Base-by-base conservation (phyloP, 53 echinoderm and acorn worm genomes). In the Apostichopus leukothele region DNA sequence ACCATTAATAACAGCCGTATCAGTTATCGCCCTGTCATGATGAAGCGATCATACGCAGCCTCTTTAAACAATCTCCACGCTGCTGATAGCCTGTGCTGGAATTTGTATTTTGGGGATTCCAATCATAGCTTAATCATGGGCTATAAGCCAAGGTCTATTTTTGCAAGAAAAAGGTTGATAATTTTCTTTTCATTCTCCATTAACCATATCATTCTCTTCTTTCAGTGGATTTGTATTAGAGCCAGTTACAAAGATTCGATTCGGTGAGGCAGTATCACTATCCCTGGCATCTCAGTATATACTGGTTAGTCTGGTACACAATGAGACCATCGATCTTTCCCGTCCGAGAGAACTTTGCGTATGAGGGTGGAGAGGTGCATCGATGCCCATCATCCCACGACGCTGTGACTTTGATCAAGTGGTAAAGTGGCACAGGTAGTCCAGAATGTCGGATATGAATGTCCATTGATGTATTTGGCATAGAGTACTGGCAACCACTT, bases 101-200 rank as follows among this genome's bases (percentile, higher is more conserved):
- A 71, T 19, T 71, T 71, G 13, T 18, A n/a, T 19, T 18, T 5
- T 71, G 71, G 71, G 20, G 20, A 71, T 71, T 71, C 71, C 71
- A n/a, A 19, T 16, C 71, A 71, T 71, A 71, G 18, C 71, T 71
- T 71, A 18, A 71, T 71, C 71, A 71, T 71, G n/a, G 71, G 71
- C 6, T 71, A 71, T 71, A 71, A 63, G 71, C 71, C 71, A 71
- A 71, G 71, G 71, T 71, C 21, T 71, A 71, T 71, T 71, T 71
- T 71, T 71, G 71, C n/a, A 71, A 18, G 71, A 71, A 71, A 71
- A 19, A 71, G 18, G 5, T 71, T 71, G 20, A 71, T 71, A 71
- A 71, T 57, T 71, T 16, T 71, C 57, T 71, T n/a, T 71, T 13
- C 71, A 16, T 71, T 63, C 16, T 13, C 63, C 63, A 13, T 11